Conservation (phyloP, 2,797 vertebrate genomes). For the Carduelis carduelis region DNA sequence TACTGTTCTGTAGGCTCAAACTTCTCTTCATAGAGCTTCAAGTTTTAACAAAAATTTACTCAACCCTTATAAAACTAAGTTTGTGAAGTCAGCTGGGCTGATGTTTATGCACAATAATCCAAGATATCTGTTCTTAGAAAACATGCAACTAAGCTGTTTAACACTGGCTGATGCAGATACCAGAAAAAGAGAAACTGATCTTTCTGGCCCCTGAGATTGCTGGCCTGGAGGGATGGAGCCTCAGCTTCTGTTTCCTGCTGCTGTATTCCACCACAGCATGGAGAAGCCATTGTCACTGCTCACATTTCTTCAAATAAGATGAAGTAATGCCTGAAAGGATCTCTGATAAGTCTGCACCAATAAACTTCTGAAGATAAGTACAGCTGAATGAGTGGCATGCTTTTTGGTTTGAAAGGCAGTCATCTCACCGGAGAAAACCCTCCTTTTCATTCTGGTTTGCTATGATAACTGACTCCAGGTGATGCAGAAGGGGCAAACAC, state of each 20-base stretch:
- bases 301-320: not conserved
- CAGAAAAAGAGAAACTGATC: not conserved
- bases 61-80: not conserved
- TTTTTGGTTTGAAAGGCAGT: not conserved
- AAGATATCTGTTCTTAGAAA: not conserved
- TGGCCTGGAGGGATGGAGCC: not conserved
- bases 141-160: not conserved
- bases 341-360: not conserved
- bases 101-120: not conserved
- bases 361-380: not conserved
- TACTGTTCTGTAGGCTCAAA: not conserved
- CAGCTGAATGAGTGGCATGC: not conserved
- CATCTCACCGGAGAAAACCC: not conserved
- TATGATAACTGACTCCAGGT: not conserved
- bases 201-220: not conserved
- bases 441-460: not conserved
- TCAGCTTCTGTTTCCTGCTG: not conserved
- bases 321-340: not conserved
- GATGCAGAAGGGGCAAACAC: not conserved
- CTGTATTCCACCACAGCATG: not conserved
- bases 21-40: not conserved
- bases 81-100: not conserved
- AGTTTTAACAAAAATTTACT: not conserved
- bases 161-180: not conserved
- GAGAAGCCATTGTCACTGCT: not conserved